A percentile compares a stretch with the other conserved stretches of the same genome.
Evolutionary conservation across 2,113 vertebrate genomes (phyloP).

Genomic region (Symphodus melops): DNA sequence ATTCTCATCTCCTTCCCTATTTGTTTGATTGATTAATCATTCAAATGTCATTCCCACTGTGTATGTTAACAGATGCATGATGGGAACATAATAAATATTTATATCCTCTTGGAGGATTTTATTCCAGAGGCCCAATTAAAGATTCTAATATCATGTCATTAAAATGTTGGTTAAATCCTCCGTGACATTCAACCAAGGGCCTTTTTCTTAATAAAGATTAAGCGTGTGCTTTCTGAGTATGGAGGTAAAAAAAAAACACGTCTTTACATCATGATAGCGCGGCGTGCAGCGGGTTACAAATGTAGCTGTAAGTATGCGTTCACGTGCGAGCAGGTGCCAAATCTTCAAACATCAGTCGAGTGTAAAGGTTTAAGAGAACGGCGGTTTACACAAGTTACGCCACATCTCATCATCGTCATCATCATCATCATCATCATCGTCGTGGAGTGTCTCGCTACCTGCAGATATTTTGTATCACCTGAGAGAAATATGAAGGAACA

Average conservation of each 20-base stretch:
- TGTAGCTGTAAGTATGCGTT: neutral
- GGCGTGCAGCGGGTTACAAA: neutral
- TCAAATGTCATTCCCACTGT: slow-evolving; percentile 51
- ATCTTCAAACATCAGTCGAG: slow-evolving; percentile 11
- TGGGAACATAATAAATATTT: slow-evolving; percentile 50
- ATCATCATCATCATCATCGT: slow-evolving; percentile 37
- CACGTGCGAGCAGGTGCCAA: slow-evolving; percentile 6
- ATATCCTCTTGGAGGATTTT: slow-evolving; percentile 21
- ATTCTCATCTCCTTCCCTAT: slow-evolving; percentile 52
- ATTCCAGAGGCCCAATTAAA: slow-evolving; percentile 36
- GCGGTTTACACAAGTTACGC: slow-evolving; percentile 40
- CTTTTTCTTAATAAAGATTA: neutral
- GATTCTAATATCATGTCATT: slow-evolving; percentile 1
- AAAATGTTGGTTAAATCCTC: neutral
- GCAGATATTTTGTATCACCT: slow-evolving; percentile 63
- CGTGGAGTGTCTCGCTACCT: slow-evolving; percentile 20
- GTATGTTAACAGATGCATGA: slow-evolving; percentile 35
- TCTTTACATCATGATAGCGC: neutral
- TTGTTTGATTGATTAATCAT: slow-evolving; percentile 62
- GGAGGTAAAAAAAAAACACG: neutral
- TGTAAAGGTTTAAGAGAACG: slow-evolving; percentile 19
- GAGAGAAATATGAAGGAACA: slow-evolving; percentile 62
- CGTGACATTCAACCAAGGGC: neutral
- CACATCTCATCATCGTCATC: slow-evolving; percentile 34
- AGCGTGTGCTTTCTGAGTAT: neutral